Conservation (phyloP, 2,888 invertebrate genomes). For the Caenorhabditis sulstoni region DNA sequence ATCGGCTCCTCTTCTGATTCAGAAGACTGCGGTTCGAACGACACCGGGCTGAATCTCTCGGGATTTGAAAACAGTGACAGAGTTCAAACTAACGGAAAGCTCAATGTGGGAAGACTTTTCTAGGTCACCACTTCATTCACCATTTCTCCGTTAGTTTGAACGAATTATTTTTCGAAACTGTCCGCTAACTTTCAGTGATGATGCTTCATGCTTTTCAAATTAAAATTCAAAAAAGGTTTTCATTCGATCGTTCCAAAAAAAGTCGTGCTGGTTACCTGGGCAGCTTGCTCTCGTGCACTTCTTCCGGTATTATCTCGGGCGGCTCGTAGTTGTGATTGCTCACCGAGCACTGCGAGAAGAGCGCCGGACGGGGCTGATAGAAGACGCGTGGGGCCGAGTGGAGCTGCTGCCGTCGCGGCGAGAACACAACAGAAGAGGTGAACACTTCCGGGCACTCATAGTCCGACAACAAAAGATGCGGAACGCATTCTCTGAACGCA, state of each 20-base stretch:
- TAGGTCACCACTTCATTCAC: too few relatives aligned
- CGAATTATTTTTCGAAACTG: too few relatives aligned
- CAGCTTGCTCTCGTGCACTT: constrained; percentile 38
- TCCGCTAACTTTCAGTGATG: too few relatives aligned
- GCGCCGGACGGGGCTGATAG: constrained; percentile 29
- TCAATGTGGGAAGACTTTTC: too few relatives aligned
- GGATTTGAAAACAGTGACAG: not conserved
- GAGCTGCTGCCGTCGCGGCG: constrained; percentile 22
- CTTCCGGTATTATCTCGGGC: constrained; percentile 48
- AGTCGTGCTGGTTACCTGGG: constrained; percentile 23
- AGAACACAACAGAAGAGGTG: constrained; percentile 13
- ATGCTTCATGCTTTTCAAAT: constrained; percentile 13
- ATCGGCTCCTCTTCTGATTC: constrained; percentile 71
- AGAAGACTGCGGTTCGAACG: constrained; percentile 64
- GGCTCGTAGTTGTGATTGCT: constrained; percentile 27
- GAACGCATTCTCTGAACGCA: constrained; percentile 52
- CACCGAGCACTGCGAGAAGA: constrained; percentile 32
- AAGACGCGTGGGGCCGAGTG: constrained; percentile 51
- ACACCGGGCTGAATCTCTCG: constrained; percentile 56
- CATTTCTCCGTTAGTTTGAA: too few relatives aligned
- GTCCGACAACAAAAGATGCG: constrained; percentile 47
- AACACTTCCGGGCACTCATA: constrained; percentile 30
- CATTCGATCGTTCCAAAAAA: not conserved
- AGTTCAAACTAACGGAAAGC: too few relatives aligned
- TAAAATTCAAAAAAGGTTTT: not conserved